phyloP scores from a whole-genome alignment of 2,888 invertebrate species.

The Eristalinus sepulchralis region DNA sequence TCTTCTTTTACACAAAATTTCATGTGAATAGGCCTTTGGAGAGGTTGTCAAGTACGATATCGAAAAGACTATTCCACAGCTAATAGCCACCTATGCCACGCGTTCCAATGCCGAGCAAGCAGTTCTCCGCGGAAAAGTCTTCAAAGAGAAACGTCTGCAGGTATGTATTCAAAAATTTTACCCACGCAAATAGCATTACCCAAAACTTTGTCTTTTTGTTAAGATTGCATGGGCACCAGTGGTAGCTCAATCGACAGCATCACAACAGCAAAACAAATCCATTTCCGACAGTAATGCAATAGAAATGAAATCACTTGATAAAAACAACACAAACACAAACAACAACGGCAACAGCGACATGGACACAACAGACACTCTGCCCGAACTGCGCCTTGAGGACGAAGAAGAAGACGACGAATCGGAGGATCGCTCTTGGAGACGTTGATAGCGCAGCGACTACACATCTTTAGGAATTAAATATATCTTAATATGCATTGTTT shows the following conservation, averaged over 20 bases:
- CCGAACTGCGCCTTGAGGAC: conserved; percentile 88
- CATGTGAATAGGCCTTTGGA: conserved; percentile 88
- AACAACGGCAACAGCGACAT: conserved; percentile 54
- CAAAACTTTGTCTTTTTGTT: not conserved
- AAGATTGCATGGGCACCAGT: conserved; percentile 65
- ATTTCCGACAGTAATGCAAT: conserved; percentile 50
- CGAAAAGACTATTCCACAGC: conserved; percentile 86
- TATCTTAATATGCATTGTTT: conserved; percentile 38
- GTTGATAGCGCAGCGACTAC: conserved; percentile 83
- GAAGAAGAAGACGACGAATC: conserved; percentile 94
- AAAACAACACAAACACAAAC: conserved; percentile 28
- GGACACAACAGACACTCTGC: conserved; percentile 80
- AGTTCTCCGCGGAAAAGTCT: conserved; percentile 81
- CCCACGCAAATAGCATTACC: not conserved
- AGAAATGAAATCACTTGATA: conserved; percentile 40
- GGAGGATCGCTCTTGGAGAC: conserved; percentile 94
- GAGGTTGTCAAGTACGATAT: conserved; percentile 91
- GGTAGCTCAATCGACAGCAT: conserved; percentile 43
- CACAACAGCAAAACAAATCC: conserved; percentile 64
- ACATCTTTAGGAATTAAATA: conserved; percentile 14
- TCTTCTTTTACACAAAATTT: not conserved
- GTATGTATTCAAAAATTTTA: conserved; percentile 84
- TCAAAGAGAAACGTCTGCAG: conserved; percentile 89
- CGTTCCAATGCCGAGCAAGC: conserved; percentile 81
- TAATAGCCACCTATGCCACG: conserved; percentile 80